These are phyloP conservation scores for Hydropsyche tenuis DNA, from an alignment of 1,140 invertebrate genomes.

Conservation along the genomic window DNA sequence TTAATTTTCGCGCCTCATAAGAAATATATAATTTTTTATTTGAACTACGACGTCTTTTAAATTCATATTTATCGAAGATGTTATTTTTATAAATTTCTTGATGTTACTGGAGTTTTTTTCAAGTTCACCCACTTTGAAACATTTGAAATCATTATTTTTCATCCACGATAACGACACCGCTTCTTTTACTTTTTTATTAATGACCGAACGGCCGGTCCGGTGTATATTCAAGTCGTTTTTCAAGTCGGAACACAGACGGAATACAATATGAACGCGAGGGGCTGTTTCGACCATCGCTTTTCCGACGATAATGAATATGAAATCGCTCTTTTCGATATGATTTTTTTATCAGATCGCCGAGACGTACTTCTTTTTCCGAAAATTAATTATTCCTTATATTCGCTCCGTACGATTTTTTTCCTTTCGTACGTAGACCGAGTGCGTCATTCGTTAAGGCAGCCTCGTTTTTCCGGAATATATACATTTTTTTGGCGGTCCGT, in stretches of 20 bases:
- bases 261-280: conserved; percentile 2
- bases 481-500: background rate
- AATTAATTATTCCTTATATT: conserved; percentile 21
- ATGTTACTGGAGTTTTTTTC: background rate
- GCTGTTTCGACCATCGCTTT: background rate
- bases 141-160: background rate
- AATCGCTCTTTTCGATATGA: conserved; percentile 7
- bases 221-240: background rate
- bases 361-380: background rate
- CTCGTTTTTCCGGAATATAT: background rate
- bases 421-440: background rate
- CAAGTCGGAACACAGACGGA: conserved; percentile 8
- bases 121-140: background rate
- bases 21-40: too few species aligned
- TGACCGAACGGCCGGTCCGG: background rate
- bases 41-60: too few species aligned
- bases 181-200: background rate
- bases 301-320: conserved; percentile 21
- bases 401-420: background rate
- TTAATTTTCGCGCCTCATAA: too few species aligned
- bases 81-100: background rate
- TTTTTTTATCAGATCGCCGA: background rate
- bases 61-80: background rate
- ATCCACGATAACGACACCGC: too few species aligned
- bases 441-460: background rate